phyloP scores from a whole-genome alignment of 2,797 vertebrate genomes.

The Hypotaenidia philippensis region DNA sequence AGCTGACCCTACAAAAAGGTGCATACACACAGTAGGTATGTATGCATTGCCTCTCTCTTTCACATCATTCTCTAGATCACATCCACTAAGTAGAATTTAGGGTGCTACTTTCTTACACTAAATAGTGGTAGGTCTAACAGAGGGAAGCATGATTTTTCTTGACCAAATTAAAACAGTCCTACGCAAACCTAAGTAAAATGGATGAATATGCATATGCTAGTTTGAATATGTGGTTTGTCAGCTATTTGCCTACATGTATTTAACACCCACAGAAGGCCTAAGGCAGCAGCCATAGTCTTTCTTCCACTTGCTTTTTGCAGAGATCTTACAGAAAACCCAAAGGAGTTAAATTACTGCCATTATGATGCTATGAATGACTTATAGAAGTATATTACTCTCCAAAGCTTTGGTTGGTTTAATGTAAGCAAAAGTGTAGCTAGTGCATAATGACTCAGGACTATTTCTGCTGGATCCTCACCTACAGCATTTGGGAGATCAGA shows the following conservation, averaged over 20 bases:
- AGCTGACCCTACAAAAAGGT: not conserved
- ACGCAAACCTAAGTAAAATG: not conserved
- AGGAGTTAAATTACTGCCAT: conserved; percentile 16
- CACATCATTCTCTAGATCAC: not conserved
- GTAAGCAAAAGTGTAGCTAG: not conserved
- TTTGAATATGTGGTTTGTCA: conserved; percentile 51
- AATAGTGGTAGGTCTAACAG: not conserved
- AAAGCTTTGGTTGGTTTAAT: not conserved
- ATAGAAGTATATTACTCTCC: not conserved
- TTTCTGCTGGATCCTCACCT: not conserved
- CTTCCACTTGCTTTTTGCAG: conserved; percentile 17
- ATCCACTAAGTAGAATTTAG: not conserved
- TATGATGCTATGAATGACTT: conserved; percentile 7
- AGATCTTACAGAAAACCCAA: conserved; percentile 19
- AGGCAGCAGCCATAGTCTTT: conserved; percentile 29
- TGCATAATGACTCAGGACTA: not conserved
- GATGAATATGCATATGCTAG: conserved; percentile 22
- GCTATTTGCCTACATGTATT: conserved; percentile 48
- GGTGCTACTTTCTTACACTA: not conserved
- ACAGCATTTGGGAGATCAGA: not conserved
- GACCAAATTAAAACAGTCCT: not conserved
- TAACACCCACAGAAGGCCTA: conserved; percentile 46
- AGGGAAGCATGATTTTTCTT: not conserved
- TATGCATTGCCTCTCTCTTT: not conserved
- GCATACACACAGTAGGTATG: too few species aligned